Conservation (phyloP, 2,113 vertebrate genomes). For the Lipophrys pholis region DNA sequence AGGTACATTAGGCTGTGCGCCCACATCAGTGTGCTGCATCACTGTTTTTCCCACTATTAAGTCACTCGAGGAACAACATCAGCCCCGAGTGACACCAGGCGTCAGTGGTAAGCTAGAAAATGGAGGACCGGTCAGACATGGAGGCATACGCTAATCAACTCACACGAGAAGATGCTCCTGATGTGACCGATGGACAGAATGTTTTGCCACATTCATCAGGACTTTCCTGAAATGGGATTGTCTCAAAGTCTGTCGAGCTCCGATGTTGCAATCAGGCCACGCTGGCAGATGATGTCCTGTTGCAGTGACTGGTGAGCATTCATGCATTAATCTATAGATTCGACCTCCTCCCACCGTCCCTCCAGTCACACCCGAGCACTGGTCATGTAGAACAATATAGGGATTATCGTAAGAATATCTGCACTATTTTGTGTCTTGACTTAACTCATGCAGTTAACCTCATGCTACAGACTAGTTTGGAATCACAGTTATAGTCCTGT, state of each 20-base stretch:
- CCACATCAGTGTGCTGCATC: constrained; percentile 35
- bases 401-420: background rate
- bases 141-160: background rate
- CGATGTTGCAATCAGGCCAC: constrained; percentile 2
- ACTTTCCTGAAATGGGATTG: background rate
- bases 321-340: background rate
- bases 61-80: constrained; percentile 46
- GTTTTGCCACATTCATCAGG: background rate
- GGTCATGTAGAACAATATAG: background rate
- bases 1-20: constrained; percentile 69
- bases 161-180: background rate
- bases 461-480: background rate
- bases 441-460: too few relatives aligned
- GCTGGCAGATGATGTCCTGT: background rate
- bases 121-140: background rate
- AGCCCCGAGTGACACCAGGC: background rate
- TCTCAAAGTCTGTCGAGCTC: constrained; percentile 1
- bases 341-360: background rate
- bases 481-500: background rate
- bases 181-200: background rate
- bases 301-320: background rate
- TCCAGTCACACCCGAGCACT: background rate
- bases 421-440: background rate
- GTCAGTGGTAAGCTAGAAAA: background rate
- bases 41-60: constrained; percentile 38